These are phyloP conservation scores for Metacarcinus magister DNA, from an alignment of 2,888 invertebrate species.

Conservation along the genomic window DNA sequence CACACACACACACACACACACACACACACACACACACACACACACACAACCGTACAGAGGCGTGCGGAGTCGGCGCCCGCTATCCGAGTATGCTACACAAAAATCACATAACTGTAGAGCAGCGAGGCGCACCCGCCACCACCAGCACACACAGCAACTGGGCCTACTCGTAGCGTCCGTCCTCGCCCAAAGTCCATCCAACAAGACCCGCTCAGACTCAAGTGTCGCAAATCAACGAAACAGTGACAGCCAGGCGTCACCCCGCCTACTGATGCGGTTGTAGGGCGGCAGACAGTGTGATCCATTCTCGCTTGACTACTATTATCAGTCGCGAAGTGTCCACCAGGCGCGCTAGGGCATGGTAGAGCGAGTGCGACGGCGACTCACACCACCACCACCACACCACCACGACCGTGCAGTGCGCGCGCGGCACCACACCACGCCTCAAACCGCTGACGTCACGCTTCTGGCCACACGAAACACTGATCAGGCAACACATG, in stretches of 20 bases:
- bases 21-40: not conserved
- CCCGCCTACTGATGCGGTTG: not conserved
- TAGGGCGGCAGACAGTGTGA: conserved; percentile 64
- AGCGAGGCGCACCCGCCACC: not conserved
- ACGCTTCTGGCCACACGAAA: not conserved
- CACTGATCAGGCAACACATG: not conserved
- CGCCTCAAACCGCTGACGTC: not conserved
- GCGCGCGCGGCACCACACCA: not conserved
- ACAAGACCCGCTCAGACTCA: not conserved
- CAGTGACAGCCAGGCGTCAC: not conserved
- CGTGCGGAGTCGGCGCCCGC: not conserved
- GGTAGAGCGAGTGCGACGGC: not conserved
- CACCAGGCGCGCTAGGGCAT: not conserved
- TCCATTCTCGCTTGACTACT: conserved; percentile 73
- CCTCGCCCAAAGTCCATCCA: not conserved
- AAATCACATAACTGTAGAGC: not conserved
- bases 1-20: not conserved
- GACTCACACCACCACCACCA: not conserved
- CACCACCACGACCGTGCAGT: not conserved
- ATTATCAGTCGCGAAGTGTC: conserved; percentile 70
- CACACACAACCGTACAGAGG: not conserved
- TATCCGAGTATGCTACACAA: not conserved
- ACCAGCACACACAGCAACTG: not conserved
- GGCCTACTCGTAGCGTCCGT: not conserved
- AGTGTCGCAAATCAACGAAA: not conserved